Evolutionary conservation across 2,113 vertebrate genomes (phyloP).

Genomic region (Notarius quadriscutis): DNA sequence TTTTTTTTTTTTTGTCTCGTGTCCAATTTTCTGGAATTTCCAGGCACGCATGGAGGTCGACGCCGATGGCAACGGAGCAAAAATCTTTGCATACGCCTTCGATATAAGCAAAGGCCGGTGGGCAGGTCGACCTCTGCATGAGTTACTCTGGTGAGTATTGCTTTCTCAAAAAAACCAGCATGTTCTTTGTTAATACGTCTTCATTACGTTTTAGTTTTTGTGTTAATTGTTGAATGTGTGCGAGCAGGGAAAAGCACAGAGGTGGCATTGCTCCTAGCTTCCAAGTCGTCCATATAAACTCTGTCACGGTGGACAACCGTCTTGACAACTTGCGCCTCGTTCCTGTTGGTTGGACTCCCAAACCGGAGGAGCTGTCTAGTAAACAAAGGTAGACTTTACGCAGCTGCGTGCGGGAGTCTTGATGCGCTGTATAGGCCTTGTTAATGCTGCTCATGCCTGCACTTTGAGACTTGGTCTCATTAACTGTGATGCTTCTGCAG

Average conservation of each 20-base stretch:
- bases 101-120: slow-evolving; percentile 94
- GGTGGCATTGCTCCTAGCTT: slow-evolving; percentile 95
- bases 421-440: neutral
- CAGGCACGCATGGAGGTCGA: slow-evolving; percentile 98
- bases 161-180: neutral
- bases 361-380: slow-evolving; percentile 91
- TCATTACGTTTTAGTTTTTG: neutral
- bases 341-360: slow-evolving; percentile 89
- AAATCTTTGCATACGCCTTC: slow-evolving; percentile 97
- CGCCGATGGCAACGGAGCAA: slow-evolving; percentile 95
- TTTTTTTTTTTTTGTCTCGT: neutral
- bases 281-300: slow-evolving; percentile 95
- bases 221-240: slow-evolving; percentile 1
- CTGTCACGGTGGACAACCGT: slow-evolving; percentile 94
- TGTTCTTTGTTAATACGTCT: too few species aligned
- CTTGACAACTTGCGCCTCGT: slow-evolving; percentile 94
- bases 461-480: neutral
- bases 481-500: slow-evolving; percentile 61
- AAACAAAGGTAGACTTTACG: slow-evolving; percentile 84
- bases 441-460: neutral
- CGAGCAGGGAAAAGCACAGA: slow-evolving; percentile 90
- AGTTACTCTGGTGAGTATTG: slow-evolving; percentile 91
- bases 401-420: neutral
- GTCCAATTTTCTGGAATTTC: neutral
- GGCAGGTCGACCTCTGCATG: slow-evolving; percentile 89